Evolutionary conservation across 2,113 vertebrate species (phyloP).

Genomic region (Aptenodytes forsteri): DNA sequence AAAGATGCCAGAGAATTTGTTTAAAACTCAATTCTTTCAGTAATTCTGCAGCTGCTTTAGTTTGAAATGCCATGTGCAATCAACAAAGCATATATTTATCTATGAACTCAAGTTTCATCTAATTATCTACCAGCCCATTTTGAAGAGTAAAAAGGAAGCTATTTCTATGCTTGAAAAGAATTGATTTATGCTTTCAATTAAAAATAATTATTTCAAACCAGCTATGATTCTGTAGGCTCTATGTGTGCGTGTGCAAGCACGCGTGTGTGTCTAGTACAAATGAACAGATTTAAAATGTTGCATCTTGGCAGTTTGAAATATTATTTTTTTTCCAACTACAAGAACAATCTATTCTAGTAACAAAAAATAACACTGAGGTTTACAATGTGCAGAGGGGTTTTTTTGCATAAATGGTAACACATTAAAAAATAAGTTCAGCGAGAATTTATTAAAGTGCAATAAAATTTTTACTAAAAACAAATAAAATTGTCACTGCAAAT

Average conservation of each 20-base stretch:
- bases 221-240: not conserved
- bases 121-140: not conserved
- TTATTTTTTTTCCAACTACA: not conserved
- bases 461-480: not conserved
- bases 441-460: not conserved
- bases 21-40: not conserved
- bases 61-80: constrained; percentile 15
- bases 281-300: not conserved
- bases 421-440: not conserved
- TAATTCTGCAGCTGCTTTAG: not conserved
- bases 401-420: not conserved
- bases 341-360: not conserved
- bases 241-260: not conserved
- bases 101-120: not conserved
- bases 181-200: constrained; percentile 41
- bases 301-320: not conserved
- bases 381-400: not conserved
- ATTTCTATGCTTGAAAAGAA: constrained; percentile 8
- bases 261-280: not conserved
- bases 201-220: not conserved
- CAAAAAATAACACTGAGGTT: not conserved
- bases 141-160: not conserved
- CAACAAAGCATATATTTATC: constrained; percentile 32
- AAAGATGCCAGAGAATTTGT: not conserved
- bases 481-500: not conserved